These are phyloP conservation scores for Acrobasis repandana DNA, from an alignment of 2,888 invertebrate species.

Conservation along the genomic window DNA sequence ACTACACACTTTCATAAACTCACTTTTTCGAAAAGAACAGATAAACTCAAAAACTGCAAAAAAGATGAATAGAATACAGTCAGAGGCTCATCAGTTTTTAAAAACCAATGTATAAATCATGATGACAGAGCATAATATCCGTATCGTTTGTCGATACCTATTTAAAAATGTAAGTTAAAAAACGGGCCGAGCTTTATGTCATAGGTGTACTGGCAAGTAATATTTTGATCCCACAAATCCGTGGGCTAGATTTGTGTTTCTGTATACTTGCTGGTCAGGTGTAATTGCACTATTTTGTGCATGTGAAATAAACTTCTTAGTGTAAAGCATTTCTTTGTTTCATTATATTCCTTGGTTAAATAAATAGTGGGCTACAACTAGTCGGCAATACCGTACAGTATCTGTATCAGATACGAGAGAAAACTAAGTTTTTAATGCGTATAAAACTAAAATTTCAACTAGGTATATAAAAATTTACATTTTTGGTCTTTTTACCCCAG, in stretches of 20 bases:
- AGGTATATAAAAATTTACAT: too few species aligned
- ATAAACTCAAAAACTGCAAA: conserved; percentile 52
- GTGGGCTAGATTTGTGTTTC: conserved; percentile 50
- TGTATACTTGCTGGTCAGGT: conserved; percentile 61
- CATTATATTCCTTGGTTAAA: not conserved
- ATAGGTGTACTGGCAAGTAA: conserved; percentile 40
- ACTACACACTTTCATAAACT: conserved; percentile 49
- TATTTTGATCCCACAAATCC: conserved; percentile 36
- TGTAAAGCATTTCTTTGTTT: conserved; percentile 58
- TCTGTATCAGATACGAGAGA: too few species aligned
- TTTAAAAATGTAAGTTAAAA: conserved; percentile 1
- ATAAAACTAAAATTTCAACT: too few species aligned
- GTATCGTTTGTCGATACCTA: conserved; percentile 24
- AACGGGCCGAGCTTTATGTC: not conserved
- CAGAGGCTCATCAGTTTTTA: conserved; percentile 62
- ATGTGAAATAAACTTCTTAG: conserved; percentile 74
- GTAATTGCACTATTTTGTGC: conserved; percentile 69
- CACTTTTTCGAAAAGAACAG: conserved; percentile 42
- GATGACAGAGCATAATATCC: conserved; percentile 25
- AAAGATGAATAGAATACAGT: conserved; percentile 58
- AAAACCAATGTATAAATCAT: conserved; percentile 54
- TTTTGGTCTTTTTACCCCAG: too few species aligned
- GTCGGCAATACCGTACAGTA: too few species aligned
- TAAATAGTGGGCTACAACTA: too few species aligned
- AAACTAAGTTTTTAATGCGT: too few species aligned